Evolutionary conservation across 2,113 vertebrate genomes (phyloP).

Genomic region (Spermophilus dauricus): DNA sequence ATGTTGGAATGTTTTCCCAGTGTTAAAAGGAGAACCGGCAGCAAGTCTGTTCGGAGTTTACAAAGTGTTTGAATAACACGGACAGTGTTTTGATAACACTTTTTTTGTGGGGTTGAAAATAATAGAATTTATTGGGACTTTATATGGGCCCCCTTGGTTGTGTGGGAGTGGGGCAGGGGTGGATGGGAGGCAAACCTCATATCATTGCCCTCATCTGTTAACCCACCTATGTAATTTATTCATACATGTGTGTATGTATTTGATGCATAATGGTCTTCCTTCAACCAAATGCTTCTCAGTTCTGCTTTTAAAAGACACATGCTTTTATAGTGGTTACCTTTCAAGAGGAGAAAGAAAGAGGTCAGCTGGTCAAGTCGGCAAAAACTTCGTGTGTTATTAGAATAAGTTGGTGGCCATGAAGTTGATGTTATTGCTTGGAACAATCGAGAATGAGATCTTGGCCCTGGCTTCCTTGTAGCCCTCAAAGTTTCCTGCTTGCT

Average conservation of each 20-base stretch:
- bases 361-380: not conserved
- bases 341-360: not conserved
- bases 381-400: not conserved
- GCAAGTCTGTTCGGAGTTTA: slow-evolving; percentile 79
- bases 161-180: not conserved
- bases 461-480: not conserved
- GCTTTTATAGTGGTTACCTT: not conserved
- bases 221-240: not conserved
- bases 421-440: not conserved
- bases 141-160: slow-evolving; percentile 82
- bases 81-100: slow-evolving; percentile 82
- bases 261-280: not conserved
- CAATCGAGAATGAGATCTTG: not conserved
- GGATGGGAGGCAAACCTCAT: not conserved
- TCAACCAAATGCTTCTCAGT: not conserved
- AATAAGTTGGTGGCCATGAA: not conserved
- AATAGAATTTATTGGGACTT: slow-evolving; percentile 85
- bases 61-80: slow-evolving; percentile 62
- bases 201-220: slow-evolving; percentile 33
- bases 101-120: slow-evolving; percentile 79
- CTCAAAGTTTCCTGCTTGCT: not conserved
- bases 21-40: slow-evolving; percentile 80
- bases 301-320: not conserved
- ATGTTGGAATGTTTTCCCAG: slow-evolving; percentile 83
- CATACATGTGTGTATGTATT: not conserved